These are phyloP conservation scores for Pristionchus fissidentatus DNA, from an alignment of 2,888 invertebrate species.

Conservation along the genomic window DNA sequence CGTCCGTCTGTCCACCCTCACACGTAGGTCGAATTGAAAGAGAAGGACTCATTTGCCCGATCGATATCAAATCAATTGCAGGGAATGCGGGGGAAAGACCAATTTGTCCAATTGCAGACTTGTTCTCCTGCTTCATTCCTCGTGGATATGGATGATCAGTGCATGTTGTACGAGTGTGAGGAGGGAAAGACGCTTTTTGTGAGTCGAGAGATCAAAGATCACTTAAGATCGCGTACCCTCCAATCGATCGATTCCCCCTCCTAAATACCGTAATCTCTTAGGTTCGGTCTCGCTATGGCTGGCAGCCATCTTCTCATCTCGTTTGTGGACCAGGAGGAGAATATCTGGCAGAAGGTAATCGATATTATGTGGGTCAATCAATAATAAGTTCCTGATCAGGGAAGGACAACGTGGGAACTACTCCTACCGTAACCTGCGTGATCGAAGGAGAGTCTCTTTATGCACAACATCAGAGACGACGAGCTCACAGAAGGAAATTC, in stretches of 20 bases:
- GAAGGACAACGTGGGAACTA: neutral
- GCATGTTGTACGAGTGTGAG: conserved; percentile 48
- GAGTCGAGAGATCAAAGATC: conserved; percentile 36
- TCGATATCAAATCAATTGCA: too few relatives aligned
- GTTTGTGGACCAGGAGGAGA: conserved; percentile 46
- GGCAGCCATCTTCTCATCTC: conserved; percentile 41
- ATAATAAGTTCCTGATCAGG: neutral
- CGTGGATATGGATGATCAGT: conserved; percentile 45
- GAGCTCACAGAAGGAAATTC: neutral
- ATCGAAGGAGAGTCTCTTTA: neutral
- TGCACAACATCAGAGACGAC: neutral
- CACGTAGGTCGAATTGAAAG: conserved; percentile 20
- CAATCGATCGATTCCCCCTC: neutral
- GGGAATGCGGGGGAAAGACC: too few relatives aligned
- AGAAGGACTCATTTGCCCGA: too few relatives aligned
- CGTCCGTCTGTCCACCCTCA: conserved; percentile 43
- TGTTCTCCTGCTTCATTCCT: conserved; percentile 41
- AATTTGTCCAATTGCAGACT: conserved; percentile 9
- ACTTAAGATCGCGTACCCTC: neutral
- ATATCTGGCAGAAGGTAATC: conserved; percentile 23
- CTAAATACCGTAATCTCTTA: neutral
- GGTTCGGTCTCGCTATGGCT: conserved; percentile 41
- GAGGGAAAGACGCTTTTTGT: conserved; percentile 32
- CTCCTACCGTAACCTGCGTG: conserved; percentile 42
- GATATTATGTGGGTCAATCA: neutral